Evolutionary conservation across 2,797 vertebrate genomes (phyloP).

Genomic region (Distichodus sexfasciatus): DNA sequence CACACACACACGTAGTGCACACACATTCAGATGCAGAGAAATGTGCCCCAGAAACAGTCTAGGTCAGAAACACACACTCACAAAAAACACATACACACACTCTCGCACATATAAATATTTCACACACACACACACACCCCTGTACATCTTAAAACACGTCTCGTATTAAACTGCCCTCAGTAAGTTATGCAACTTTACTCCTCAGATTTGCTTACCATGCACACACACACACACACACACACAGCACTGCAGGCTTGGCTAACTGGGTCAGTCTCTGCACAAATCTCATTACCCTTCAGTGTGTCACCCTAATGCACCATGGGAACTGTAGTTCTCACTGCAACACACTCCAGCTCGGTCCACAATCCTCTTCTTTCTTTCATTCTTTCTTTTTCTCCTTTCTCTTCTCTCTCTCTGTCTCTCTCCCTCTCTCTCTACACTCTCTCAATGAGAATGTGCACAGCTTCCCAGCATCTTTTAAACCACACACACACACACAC

Average conservation of each 20-base stretch:
- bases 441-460: conserved; percentile 21
- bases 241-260: conserved; percentile 39
- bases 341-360: conserved; percentile 2
- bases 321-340: conserved; percentile 42
- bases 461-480: background rate
- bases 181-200: conserved; percentile 27
- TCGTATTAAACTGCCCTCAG: too few relatives aligned
- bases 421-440: too few relatives aligned
- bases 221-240: conserved; percentile 20
- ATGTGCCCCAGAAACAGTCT: too few relatives aligned
- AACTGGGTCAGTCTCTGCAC: conserved; percentile 50
- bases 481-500: conserved; percentile 4
- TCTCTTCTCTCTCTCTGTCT: background rate
- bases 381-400: background rate
- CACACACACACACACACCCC: too few relatives aligned
- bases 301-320: conserved; percentile 42
- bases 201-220: conserved; percentile 34
- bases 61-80: too few relatives aligned
- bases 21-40: conserved; percentile 26
- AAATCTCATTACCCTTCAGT: conserved; percentile 49
- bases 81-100: too few relatives aligned
- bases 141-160: too few relatives aligned
- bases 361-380: conserved; percentile 1
- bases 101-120: too few relatives aligned
- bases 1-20: conserved; percentile 2